phyloP scores from a whole-genome alignment of 2,113 vertebrate genomes.

The Todiramphus saurophagus region DNA sequence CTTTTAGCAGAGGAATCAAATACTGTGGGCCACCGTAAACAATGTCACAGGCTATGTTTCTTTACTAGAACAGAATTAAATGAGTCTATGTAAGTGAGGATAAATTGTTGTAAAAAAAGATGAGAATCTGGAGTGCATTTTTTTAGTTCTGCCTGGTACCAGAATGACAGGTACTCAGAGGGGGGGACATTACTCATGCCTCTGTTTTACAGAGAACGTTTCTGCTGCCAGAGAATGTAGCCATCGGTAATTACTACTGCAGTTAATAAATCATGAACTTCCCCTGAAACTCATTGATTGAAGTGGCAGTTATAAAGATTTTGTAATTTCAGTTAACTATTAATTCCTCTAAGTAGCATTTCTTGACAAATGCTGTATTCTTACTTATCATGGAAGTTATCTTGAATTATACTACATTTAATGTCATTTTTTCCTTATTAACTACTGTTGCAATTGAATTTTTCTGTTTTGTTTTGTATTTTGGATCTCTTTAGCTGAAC shows the following conservation, averaged over 20 bases:
- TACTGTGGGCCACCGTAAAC: neutral
- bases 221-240: neutral
- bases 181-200: neutral
- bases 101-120: neutral
- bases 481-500: constrained; percentile 82
- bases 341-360: neutral
- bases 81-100: accelerated
- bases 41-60: neutral
- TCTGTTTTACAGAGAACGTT: neutral
- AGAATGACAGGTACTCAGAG: neutral
- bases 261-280: neutral
- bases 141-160: neutral
- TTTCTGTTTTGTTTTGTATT: constrained; percentile 15
- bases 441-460: neutral
- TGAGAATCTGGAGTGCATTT: neutral
- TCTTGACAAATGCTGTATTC: neutral
- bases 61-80: neutral
- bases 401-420: neutral
- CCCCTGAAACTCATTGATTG: neutral
- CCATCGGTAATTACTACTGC: neutral
- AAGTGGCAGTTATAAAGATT: neutral
- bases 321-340: neutral
- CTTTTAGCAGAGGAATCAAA: neutral
- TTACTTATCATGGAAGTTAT: neutral
- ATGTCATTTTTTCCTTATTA: neutral